These are phyloP conservation scores for Epizoanthus rinbou DNA, from an alignment of 92 coral and sea anemone species.

Conservation along the genomic window DNA sequence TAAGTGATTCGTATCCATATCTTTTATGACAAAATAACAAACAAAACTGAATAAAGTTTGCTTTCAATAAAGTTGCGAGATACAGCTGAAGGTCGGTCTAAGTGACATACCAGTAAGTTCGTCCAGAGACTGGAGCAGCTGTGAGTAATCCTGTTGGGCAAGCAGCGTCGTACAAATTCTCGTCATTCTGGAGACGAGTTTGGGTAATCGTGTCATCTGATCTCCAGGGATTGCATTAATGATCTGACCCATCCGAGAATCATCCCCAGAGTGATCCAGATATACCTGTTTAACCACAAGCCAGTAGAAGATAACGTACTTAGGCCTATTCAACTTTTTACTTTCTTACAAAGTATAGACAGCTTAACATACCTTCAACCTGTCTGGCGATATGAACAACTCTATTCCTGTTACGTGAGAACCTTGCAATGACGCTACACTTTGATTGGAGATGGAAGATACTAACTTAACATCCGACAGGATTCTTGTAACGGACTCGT, in stretches of 20 bases:
- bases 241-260: conserved; percentile 16
- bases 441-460: conserved; percentile 45
- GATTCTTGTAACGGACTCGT: conserved; percentile 67
- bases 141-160: conserved; percentile 47
- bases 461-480: conserved; percentile 61
- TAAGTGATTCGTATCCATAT: neutral
- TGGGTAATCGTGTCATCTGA: conserved; percentile 55
- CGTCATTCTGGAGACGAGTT: conserved; percentile 74
- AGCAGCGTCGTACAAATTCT: conserved; percentile 64
- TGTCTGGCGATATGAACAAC: conserved; percentile 64
- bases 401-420: conserved; percentile 31
- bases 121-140: conserved; percentile 61
- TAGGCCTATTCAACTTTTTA: neutral
- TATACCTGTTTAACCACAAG: conserved; percentile 3
- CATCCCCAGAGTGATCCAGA: conserved; percentile 4
- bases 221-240: conserved; percentile 20
- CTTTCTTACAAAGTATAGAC: neutral
- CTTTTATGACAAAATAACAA: neutral
- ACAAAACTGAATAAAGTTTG: neutral
- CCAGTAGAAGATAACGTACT: neutral
- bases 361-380: conserved; percentile 38
- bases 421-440: conserved; percentile 11
- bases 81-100: too few relatives aligned
- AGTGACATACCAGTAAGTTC: conserved; percentile 76
- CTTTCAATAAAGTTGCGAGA: too few relatives aligned